Percentiles rank a stretch among this genome's conserved stretches.
Evolutionary conservation across 1,140 invertebrate genomes (phyloP).

Genomic region (Caligus rogercresseyi): DNA sequence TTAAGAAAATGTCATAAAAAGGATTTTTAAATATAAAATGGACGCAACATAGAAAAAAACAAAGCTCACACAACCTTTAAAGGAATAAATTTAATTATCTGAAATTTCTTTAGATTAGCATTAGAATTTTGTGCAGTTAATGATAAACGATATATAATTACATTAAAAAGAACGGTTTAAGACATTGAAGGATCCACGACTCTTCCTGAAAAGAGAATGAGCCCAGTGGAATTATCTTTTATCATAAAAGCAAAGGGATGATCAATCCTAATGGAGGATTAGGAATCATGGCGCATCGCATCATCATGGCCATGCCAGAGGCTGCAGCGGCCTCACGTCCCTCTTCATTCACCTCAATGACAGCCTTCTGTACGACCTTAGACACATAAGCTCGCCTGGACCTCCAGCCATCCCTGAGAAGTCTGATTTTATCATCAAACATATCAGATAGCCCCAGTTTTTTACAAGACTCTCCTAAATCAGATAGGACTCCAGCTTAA

Average conservation of each 20-base stretch:
- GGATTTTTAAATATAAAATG: too few species aligned
- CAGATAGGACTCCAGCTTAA: slow-evolving; percentile 41
- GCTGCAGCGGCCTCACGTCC: slow-evolving; percentile 55
- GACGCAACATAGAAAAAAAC: too few species aligned
- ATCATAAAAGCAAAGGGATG: slow-evolving; percentile 53
- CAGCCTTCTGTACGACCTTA: slow-evolving; percentile 55
- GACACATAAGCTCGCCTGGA: slow-evolving; percentile 35
- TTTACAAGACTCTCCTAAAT: slow-evolving; percentile 34
- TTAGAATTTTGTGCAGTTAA: too few species aligned
- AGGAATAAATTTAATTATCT: too few species aligned
- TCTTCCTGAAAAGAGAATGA: slow-evolving; percentile 47
- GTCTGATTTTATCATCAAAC: slow-evolving; percentile 41
- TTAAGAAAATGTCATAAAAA: too few species aligned
- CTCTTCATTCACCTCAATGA: slow-evolving; percentile 60
- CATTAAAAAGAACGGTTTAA: too few species aligned
- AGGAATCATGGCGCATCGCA: slow-evolving; percentile 5
- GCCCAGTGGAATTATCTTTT: slow-evolving; percentile 38
- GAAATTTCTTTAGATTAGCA: too few species aligned
- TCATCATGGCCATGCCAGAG: slow-evolving; percentile 34
- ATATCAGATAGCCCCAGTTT: slow-evolving; percentile 37
- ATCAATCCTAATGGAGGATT: slow-evolving; percentile 36
- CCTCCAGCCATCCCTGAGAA: slow-evolving; percentile 40
- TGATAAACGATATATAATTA: too few species aligned
- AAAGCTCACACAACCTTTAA: too few species aligned
- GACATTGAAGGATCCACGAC: slow-evolving; percentile 39